Percentiles rank a stretch among this genome's conserved stretches.
phyloP scores from a whole-genome alignment of 2,797 vertebrate genomes.

The Oreochromis mossambicus region DNA sequence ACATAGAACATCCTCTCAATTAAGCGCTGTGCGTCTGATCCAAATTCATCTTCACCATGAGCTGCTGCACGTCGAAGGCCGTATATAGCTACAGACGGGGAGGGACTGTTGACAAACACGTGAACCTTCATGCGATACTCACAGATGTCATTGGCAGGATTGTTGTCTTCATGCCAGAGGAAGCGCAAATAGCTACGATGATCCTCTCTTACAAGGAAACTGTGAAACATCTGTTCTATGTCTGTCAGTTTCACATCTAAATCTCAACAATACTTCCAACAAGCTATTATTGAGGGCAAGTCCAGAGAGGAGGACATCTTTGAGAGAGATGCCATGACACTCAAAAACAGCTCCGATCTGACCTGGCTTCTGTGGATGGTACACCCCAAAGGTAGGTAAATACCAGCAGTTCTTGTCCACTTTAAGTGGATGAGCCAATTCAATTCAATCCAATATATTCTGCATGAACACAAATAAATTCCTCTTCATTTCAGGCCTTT shows the following conservation, averaged over 20 bases:
- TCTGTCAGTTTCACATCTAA: not conserved
- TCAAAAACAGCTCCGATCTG: not conserved
- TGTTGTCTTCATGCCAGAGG: not conserved
- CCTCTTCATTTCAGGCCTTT: rapidly evolving
- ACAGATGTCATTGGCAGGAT: not conserved
- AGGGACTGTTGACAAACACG: not conserved
- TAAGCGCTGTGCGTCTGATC: too few relatives aligned
- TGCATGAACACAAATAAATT: not conserved
- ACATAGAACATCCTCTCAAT: too few relatives aligned
- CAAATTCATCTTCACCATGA: too few relatives aligned
- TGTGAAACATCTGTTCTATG: not conserved
- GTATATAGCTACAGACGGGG: too few relatives aligned
- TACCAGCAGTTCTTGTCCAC: not conserved
- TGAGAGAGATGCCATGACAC: not conserved
- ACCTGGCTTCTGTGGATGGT: not conserved
- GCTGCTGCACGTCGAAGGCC: too few relatives aligned
- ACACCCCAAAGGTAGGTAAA: not conserved
- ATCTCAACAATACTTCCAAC: not conserved
- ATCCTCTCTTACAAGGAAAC: not conserved
- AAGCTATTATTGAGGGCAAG: not conserved
- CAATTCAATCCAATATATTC: not conserved
- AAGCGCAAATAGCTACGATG: not conserved
- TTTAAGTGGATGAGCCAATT: not conserved
- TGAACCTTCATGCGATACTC: rapidly evolving
- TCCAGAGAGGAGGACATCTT: not conserved